These are phyloP conservation scores for Thereuonema tuberculata DNA, from an alignment of 1,140 invertebrate genomes.

Conservation along the genomic window DNA sequence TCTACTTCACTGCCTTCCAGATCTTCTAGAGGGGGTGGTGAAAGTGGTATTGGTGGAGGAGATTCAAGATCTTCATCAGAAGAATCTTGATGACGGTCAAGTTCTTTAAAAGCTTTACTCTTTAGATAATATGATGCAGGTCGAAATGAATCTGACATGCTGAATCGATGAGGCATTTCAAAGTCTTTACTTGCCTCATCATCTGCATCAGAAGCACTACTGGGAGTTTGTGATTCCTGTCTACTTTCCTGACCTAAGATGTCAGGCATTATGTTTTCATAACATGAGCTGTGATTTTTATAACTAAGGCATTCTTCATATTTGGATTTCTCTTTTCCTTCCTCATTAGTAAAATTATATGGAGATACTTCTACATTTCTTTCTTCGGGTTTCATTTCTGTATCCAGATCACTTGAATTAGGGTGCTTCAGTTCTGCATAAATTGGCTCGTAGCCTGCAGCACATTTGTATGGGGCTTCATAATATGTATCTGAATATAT, in stretches of 20 bases:
- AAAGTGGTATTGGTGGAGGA: conserved; percentile 62
- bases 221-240: conserved; percentile 26
- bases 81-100: conserved; percentile 44
- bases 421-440: conserved; percentile 19
- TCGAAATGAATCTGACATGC: conserved; percentile 67
- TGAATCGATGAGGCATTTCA: conserved; percentile 57
- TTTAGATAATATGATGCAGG: conserved; percentile 73
- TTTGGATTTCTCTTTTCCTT: background rate
- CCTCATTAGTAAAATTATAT: background rate
- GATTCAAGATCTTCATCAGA: conserved; percentile 66
- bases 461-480: background rate
- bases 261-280: conserved; percentile 13
- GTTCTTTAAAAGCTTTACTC: conserved; percentile 35
- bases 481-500: background rate
- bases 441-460: conserved; percentile 16
- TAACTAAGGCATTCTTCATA: background rate
- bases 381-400: background rate
- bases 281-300: background rate
- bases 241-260: background rate
- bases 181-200: conserved; percentile 68
- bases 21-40: conserved; percentile 47
- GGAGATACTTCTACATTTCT: background rate
- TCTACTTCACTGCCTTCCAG: too few species aligned
- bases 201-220: conserved; percentile 66
- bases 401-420: background rate